These are phyloP conservation scores for Sthenelais limicola DNA, from an alignment of 2,888 invertebrate genomes.

Conservation along the genomic window DNA sequence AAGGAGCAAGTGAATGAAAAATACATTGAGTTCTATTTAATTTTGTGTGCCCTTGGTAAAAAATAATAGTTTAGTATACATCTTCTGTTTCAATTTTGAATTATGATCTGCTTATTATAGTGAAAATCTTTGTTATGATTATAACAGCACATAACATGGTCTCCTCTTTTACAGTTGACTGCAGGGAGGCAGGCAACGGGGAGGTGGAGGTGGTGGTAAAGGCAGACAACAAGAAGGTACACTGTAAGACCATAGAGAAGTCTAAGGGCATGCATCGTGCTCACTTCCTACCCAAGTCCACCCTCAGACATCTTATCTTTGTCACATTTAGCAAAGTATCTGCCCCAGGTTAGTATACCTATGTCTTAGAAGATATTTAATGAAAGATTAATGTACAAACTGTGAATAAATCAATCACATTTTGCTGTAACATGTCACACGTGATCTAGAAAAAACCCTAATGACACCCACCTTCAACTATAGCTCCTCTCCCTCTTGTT, in stretches of 20 bases:
- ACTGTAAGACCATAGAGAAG: constrained; percentile 93
- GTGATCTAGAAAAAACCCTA: too few relatives aligned
- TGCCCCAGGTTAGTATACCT: constrained; percentile 77
- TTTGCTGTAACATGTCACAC: too few relatives aligned
- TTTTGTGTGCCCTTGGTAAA: too few relatives aligned
- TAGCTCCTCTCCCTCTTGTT: neutral
- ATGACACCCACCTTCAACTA: neutral
- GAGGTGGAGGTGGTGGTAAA: constrained; percentile 91
- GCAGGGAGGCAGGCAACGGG: constrained; percentile 76
- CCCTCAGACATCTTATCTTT: constrained; percentile 90
- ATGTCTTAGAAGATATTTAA: too few relatives aligned
- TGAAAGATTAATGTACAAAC: neutral
- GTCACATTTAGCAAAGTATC: constrained; percentile 96
- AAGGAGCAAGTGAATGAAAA: too few relatives aligned
- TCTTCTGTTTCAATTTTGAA: too few relatives aligned
- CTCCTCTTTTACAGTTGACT: constrained; percentile 76
- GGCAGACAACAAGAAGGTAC: constrained; percentile 91
- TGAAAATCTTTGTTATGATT: too few relatives aligned
- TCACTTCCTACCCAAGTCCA: constrained; percentile 96
- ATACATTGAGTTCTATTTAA: too few relatives aligned
- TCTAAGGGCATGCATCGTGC: constrained; percentile 96
- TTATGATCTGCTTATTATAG: too few relatives aligned
- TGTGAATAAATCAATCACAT: neutral
- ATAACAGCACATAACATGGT: neutral
- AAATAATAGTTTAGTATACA: too few relatives aligned